phyloP scores from a whole-genome alignment of 1,140 invertebrate species.

The Hyles euphorbiae region DNA sequence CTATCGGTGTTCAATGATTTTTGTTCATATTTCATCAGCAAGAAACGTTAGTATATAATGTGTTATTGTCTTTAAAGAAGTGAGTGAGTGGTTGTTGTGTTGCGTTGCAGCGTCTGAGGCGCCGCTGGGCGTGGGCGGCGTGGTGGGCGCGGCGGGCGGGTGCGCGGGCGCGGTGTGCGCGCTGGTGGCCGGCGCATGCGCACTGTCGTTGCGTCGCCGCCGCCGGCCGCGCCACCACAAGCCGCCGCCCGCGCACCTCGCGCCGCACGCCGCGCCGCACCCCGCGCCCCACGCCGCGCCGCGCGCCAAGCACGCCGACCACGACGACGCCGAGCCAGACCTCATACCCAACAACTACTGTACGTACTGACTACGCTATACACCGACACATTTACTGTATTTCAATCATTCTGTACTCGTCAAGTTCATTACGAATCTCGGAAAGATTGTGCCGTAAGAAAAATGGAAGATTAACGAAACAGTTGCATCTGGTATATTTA shows the following conservation, averaged over 20 bases:
- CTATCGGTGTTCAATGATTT: too few species aligned
- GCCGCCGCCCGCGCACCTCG: conserved; percentile 32
- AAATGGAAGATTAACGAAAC: too few species aligned
- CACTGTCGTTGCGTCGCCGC: conserved; percentile 36
- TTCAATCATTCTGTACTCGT: too few species aligned
- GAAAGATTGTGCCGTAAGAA: too few species aligned
- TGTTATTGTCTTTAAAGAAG: too few species aligned
- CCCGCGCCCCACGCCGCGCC: conserved; percentile 13
- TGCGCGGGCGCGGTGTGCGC: conserved; percentile 45
- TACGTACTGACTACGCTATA: conserved; percentile 20
- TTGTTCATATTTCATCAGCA: too few species aligned
- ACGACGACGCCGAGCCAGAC: conserved; percentile 57
- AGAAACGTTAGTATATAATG: too few species aligned
- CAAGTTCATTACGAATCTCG: too few species aligned
- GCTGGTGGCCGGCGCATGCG: conserved; percentile 40
- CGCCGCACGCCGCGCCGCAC: conserved; percentile 19
- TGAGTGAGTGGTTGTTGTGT: too few species aligned
- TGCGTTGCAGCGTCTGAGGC: conserved; percentile 40
- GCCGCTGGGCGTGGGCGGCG: conserved; percentile 43
- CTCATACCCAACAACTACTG: conserved; percentile 48
- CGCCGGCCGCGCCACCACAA: conserved; percentile 34
- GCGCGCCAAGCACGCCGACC: conserved; percentile 35
- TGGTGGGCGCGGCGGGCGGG: conserved; percentile 43
- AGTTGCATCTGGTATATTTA: too few species aligned
- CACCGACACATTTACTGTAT: too few species aligned